Percentiles rank a stretch among this genome's conserved stretches.
These are phyloP conservation scores for Gymnorhina tibicen DNA, from an alignment of 2,113 vertebrate genomes.

Conservation along the genomic window DNA sequence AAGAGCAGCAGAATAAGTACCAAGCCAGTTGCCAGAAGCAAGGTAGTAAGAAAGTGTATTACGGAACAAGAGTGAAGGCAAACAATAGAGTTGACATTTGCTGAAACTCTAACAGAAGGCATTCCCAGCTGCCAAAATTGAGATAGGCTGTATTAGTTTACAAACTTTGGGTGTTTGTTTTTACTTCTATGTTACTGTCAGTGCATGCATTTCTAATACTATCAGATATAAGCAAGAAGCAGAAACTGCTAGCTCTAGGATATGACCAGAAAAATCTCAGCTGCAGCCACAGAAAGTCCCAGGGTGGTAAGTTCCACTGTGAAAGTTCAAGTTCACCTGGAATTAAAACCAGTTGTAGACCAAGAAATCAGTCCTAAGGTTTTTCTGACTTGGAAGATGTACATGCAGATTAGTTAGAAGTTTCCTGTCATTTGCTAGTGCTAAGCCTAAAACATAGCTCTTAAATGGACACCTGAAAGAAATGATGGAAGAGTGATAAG, in stretches of 20 bases:
- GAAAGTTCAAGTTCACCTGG: not conserved
- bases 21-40: not conserved
- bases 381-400: not conserved
- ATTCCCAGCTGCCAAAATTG: not conserved
- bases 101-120: not conserved
- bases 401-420: not conserved
- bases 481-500: not conserved
- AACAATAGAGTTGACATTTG: not conserved
- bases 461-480: not conserved
- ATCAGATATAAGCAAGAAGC: not conserved
- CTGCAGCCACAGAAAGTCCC: not conserved
- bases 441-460: not conserved
- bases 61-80: not conserved
- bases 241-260: not conserved
- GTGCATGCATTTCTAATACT: not conserved
- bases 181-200: not conserved
- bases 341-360: not conserved
- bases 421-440: not conserved
- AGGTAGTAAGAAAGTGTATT: not conserved
- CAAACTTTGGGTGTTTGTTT: not conserved
- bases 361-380: not conserved
- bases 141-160: not conserved
- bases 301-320: not conserved
- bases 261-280: not conserved
- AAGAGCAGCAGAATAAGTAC: not conserved